Conservation (phyloP, 2,797 vertebrate genomes). For the Synaphobranchus kaupii region DNA sequence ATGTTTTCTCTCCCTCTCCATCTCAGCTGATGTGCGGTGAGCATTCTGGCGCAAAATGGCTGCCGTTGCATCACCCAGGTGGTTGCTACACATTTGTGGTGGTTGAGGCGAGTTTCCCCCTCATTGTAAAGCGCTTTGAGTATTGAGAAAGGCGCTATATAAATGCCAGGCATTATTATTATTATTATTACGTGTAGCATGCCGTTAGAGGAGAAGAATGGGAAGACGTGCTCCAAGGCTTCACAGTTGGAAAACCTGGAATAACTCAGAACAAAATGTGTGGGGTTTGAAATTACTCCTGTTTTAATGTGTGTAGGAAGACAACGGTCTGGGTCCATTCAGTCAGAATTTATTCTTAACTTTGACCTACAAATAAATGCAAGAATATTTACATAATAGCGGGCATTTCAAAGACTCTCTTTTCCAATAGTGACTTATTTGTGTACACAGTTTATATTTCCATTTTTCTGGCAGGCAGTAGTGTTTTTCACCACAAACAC, state of each 20-base stretch:
- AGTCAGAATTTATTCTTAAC: background rate
- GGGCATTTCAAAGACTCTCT: background rate
- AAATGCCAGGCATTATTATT: too few relatives aligned
- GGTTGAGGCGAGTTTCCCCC: too few relatives aligned
- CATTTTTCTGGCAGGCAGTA: background rate
- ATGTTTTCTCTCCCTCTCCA: too few relatives aligned
- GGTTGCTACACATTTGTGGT: too few relatives aligned
- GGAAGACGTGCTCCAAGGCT: background rate
- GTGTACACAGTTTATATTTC: background rate
- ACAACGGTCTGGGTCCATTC: too few relatives aligned
- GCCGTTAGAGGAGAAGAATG: background rate
- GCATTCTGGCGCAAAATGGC: too few relatives aligned
- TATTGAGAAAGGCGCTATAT: too few relatives aligned
- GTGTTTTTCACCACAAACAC: background rate
- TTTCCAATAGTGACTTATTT: background rate
- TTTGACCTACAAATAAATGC: too few relatives aligned
- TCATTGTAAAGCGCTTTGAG: too few relatives aligned
- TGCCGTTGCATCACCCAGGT: too few relatives aligned
- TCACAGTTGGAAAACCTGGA: background rate
- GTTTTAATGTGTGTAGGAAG: background rate
- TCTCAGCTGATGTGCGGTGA: too few relatives aligned
- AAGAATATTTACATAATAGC: background rate
- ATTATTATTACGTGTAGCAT: background rate
- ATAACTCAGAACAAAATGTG: background rate
- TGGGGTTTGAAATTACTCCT: background rate